Conservation (phyloP, 1,140 invertebrate genomes). For the Asobara japonica region DNA sequence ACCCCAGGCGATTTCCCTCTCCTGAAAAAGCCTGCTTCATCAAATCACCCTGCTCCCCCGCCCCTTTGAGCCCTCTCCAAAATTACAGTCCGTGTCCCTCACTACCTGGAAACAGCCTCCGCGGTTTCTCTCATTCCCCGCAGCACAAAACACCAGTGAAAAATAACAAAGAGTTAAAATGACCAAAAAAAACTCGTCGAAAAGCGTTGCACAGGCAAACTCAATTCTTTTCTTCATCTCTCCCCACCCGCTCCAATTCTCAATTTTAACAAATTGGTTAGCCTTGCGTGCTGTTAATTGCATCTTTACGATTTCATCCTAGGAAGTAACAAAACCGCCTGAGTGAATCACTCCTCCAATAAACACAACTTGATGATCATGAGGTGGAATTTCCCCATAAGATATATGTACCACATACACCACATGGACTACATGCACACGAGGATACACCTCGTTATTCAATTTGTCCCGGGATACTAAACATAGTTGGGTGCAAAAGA, state of each 20-base stretch:
- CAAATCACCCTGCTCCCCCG: background rate
- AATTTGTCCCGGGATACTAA: conserved; percentile 28
- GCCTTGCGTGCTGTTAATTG: conserved; percentile 23
- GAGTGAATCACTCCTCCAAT: conserved; percentile 2
- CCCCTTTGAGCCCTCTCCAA: background rate
- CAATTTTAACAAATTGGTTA: conserved; percentile 2
- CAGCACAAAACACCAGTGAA: conserved; percentile 2
- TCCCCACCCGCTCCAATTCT: background rate
- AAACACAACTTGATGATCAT: conserved; percentile 18
- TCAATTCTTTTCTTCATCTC: background rate
- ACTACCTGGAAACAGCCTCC: conserved; percentile 24
- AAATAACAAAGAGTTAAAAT: conserved; percentile 2
- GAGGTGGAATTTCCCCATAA: background rate
- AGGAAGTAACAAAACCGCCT: conserved; percentile 18
- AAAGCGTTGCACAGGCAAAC: conserved; percentile 18
- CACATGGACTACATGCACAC: background rate
- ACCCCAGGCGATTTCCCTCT: conserved; percentile 26
- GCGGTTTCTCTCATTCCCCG: conserved; percentile 17
- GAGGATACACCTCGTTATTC: conserved; percentile 30
- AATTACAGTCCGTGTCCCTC: conserved; percentile 25
- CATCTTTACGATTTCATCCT: background rate
- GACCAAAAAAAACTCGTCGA: background rate
- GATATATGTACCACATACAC: conserved; percentile 7
- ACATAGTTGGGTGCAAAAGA: conserved; percentile 14
- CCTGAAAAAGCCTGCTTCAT: conserved; percentile 8